These are phyloP conservation scores for Rhabdomys pumilio DNA, from an alignment of 2,797 vertebrate species.

Conservation along the genomic window DNA sequence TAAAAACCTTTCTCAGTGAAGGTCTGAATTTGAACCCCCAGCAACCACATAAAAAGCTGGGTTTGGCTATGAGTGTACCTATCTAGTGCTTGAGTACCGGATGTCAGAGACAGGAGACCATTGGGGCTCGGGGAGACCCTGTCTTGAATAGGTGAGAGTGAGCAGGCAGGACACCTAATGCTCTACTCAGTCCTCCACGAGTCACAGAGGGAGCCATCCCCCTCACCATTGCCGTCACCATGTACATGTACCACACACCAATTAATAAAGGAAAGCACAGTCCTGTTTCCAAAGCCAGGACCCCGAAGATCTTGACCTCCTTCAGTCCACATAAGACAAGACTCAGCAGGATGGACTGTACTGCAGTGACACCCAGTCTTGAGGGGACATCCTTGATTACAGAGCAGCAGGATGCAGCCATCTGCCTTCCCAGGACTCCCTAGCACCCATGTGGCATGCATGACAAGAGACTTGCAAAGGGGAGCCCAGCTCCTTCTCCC, in stretches of 20 bases:
- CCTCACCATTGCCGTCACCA: background rate
- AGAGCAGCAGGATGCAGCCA: background rate
- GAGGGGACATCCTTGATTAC: background rate
- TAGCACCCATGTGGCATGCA: background rate
- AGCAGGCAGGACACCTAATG: no score
- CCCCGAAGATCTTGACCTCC: background rate
- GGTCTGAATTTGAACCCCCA: background rate
- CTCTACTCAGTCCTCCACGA: no score
- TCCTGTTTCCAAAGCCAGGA: background rate
- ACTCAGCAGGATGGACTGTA: background rate
- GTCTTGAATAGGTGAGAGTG: background rate
- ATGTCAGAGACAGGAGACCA: background rate
- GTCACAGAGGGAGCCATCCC: no score
- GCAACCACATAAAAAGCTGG: background rate
- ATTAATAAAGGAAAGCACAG: background rate
- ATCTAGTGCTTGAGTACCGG: background rate
- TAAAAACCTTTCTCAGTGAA: background rate
- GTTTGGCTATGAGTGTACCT: background rate
- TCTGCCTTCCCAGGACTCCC: background rate
- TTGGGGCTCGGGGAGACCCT: background rate
- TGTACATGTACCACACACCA: background rate
- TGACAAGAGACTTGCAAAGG: background rate
- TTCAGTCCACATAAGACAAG: background rate
- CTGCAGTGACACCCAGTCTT: background rate
- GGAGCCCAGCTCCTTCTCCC: background rate